Evolutionary conservation across 2,797 vertebrate species (phyloP).

Genomic region (Schizothorax lantsangensis): DNA sequence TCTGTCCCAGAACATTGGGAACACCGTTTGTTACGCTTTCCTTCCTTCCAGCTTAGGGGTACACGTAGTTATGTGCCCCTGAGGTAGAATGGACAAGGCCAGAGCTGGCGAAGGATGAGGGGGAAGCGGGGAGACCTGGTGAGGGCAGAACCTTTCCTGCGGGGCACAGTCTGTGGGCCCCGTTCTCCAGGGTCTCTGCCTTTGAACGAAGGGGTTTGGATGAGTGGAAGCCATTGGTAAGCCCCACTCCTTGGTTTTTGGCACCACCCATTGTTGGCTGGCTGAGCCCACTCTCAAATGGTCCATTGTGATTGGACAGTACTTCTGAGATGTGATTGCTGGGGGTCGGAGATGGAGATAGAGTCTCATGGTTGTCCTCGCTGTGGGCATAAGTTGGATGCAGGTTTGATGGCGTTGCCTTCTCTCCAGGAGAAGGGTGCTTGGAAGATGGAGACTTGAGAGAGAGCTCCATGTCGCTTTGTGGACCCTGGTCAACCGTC

Average conservation of each 20-base stretch:
- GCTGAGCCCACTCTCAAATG: conserved; percentile 56
- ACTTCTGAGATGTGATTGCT: conserved; percentile 66
- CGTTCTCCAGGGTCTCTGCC: conserved; percentile 75
- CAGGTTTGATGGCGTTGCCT: conserved; percentile 43
- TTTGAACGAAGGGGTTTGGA: conserved; percentile 63
- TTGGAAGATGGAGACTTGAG: conserved; percentile 66
- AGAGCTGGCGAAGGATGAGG: conserved; percentile 76
- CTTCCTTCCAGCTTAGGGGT: conserved; percentile 73
- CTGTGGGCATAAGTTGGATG: conserved; percentile 38
- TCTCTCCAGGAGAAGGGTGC: conserved; percentile 55
- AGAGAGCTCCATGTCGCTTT: conserved; percentile 66
- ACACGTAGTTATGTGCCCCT: conserved; percentile 77
- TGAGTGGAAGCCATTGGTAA: conserved; percentile 86
- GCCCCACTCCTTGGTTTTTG: conserved; percentile 65
- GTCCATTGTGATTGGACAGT: conserved; percentile 71
- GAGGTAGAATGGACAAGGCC: conserved; percentile 80
- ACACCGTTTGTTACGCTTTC: conserved; percentile 18
- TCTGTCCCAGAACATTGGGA: conserved; percentile 31
- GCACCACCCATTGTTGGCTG: conserved; percentile 61
- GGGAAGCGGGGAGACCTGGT: conserved; percentile 60
- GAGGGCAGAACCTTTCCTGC: conserved; percentile 71
- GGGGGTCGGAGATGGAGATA: conserved; percentile 62
- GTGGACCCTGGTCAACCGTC: conserved; percentile 61
- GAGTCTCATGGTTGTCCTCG: conserved; percentile 35
- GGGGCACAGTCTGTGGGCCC: conserved; percentile 76